Base-by-base conservation (phyloP, 2,888 invertebrate species). In the Scelioninae gen. 2 region DNA sequence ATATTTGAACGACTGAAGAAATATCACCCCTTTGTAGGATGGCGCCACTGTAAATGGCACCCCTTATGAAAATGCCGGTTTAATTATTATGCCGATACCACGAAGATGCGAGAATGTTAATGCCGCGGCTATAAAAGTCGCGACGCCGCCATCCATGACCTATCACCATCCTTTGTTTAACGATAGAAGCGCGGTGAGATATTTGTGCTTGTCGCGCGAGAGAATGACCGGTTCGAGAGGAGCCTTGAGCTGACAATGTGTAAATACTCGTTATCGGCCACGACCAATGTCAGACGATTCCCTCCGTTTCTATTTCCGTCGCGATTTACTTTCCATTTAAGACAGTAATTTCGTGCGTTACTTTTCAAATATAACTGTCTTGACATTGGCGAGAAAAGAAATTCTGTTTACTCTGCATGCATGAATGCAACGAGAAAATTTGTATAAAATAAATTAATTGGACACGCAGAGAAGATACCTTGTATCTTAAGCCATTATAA, bases 221-320 rank as follows among this genome's bases (percentile, higher is more conserved):
- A 73, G 60, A 63, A 58, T 60, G 69, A 73, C 69, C 70, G 64
- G 63, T 53, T 58, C 19, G 43, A 64, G 60, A 28, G 28, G 15
- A 67, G 39, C 70, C 70, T 74, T 65, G 65, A 74, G 69, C 61
- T 50, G 69, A 69, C 69, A 69, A 73, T 69, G 73, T 64, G 63
- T 55, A 73, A 74, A 74, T 55, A 65, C 69, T 74, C 39, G 55
- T 73, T 73, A 73, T 73, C 69, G 60, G 64, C 64, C 64, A 73
- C 69, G 58, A 69, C 64, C 73, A 73, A 69, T 68, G 68, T 63
- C 73, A 73, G 63, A 68, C 50, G 63, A 58, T 57, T 73, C 57
- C 39, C 53, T 41, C 45, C 5, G 25, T 13, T 50, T 63, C 63
- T 64, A 58, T 73, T 67, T 57, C 48, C 50, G 53, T 57, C 67